phyloP scores from a whole-genome alignment of 1,140 invertebrate genomes.

The Matsumurasca onukii region DNA sequence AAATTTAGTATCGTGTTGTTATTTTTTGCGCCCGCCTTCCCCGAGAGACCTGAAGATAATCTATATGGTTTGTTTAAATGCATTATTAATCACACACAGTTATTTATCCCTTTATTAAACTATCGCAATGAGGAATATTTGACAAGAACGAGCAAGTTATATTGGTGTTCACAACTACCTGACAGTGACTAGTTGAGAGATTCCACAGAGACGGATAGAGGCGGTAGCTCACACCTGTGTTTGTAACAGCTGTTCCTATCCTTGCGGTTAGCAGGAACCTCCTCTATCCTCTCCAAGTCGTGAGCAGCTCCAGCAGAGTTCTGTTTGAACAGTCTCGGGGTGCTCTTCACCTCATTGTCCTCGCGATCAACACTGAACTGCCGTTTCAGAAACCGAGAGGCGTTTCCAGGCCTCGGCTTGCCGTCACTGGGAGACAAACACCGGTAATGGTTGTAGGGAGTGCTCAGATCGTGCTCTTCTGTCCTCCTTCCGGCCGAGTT shows the following conservation, averaged over 20 bases:
- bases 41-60: no score
- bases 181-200: constrained; percentile 25
- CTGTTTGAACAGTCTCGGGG: constrained; percentile 60
- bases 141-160: no score
- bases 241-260: constrained; percentile 4
- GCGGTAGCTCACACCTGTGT: constrained; percentile 25
- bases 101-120: no score
- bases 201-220: constrained; percentile 12
- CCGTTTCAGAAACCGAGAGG: constrained; percentile 51
- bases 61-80: no score
- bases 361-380: constrained; percentile 70
- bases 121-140: no score
- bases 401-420: constrained; percentile 41
- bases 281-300: constrained; percentile 70
- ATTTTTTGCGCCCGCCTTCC: no score
- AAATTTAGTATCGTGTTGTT: no score
- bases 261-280: constrained; percentile 44
- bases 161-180: constrained; percentile 20
- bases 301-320: constrained; percentile 68
- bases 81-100: no score
- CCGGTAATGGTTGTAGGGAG: constrained; percentile 68
- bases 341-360: constrained; percentile 50
- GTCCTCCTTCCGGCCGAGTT: constrained; percentile 44
- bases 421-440: constrained; percentile 67
- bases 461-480: constrained; percentile 64